These are phyloP conservation scores for Argynnis bischoffii DNA, from an alignment of 2,888 invertebrate genomes.

Conservation along the genomic window DNA sequence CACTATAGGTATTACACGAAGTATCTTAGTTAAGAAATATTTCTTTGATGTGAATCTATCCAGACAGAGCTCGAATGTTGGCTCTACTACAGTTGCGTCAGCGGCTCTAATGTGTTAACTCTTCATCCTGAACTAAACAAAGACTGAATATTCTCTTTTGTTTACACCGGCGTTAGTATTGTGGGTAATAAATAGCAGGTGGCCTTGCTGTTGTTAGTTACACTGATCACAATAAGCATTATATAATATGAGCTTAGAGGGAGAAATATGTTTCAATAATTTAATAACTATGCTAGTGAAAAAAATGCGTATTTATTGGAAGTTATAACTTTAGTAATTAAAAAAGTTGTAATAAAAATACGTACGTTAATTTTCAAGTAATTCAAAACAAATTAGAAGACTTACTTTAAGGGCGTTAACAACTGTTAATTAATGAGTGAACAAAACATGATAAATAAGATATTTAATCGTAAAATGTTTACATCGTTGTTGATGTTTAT, in stretches of 20 bases:
- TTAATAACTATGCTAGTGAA: neutral
- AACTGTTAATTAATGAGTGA: too few species aligned
- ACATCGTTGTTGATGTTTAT: too few species aligned
- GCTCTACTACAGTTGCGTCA: conserved; percentile 34
- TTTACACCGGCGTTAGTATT: conserved; percentile 27
- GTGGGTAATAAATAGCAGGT: conserved; percentile 36
- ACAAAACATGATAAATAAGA: too few species aligned
- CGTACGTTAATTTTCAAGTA: too few species aligned
- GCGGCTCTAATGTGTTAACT: conserved; percentile 63
- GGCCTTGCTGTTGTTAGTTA: conserved; percentile 23
- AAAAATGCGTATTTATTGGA: too few species aligned
- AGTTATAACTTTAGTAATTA: too few species aligned
- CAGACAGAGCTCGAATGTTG: conserved; percentile 4
- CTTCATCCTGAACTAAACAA: conserved; percentile 61
- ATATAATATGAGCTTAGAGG: neutral
- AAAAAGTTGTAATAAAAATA: too few species aligned
- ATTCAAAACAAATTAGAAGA: too few species aligned
- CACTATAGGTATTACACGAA: too few species aligned
- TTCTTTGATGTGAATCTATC: neutral
- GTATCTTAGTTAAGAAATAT: neutral
- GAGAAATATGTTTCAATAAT: neutral
- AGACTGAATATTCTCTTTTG: conserved; percentile 43
- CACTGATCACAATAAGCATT: conserved; percentile 10
- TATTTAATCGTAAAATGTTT: too few species aligned
- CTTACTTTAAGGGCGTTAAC: too few species aligned